Base-by-base conservation (phyloP, 2,888 invertebrate genomes). In the Bombylius major region DNA sequence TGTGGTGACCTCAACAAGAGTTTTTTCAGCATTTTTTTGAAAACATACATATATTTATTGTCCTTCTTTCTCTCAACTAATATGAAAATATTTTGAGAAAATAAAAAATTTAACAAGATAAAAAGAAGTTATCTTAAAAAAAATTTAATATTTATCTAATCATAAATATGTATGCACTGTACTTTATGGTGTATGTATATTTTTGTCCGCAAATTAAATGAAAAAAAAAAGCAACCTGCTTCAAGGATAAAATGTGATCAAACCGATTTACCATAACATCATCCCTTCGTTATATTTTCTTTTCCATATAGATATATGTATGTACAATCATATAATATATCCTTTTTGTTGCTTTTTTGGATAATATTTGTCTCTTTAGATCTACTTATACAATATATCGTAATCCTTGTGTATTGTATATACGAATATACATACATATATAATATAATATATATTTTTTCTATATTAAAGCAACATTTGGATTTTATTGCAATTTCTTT, bases 401-500 rank as follows among this genome's bases (percentile, higher is more conserved):
- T 54, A 54, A 50, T 23, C 23, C 23, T 2, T 23, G 23, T 23
- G 23, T 23, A 23, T 23, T 23, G 23, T 23, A 23, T 23, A 23
- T 23, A 23, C 23, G 23, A 23, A 23, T 23, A 23, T 23, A 23
- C 23, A 23, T 23, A 23, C 23, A 23, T 23, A 23, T 23, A 23
- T 23, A 23, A 23, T 23, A 23, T 23, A 23, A 23, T 47, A 55
- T 46, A 55, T 58, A 58, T 59, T 60, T 62, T 59, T 59, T 62
- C 59, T 62, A 60, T 61, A 61, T 62, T 61, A 62, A 62, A 61
- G 62, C 58, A 62, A 62, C 62, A 62, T 62, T 62, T 62, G 62
- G 59, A 56, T 62, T 62, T 62, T 62, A 62, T 62, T 62, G 60
- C 62, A 62, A 59, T 61, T 62, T 61, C 62, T 60, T 62, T 61